These are phyloP conservation scores for Argynnis bischoffii DNA, from an alignment of 2,888 invertebrate genomes.

Conservation along the genomic window DNA sequence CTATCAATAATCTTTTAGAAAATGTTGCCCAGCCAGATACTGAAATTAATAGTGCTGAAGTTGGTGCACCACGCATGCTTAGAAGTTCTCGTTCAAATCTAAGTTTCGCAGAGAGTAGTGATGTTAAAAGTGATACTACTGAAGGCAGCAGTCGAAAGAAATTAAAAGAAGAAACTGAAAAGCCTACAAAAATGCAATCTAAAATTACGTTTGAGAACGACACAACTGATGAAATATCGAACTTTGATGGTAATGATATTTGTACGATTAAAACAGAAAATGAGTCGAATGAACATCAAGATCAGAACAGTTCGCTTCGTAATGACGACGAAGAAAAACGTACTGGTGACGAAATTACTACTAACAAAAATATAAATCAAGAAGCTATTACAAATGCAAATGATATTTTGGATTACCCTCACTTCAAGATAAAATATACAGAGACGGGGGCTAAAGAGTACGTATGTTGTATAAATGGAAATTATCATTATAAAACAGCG, in stretches of 20 bases:
- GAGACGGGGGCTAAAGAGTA: slow-evolving; percentile 65
- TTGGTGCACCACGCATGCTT: slow-evolving; percentile 47
- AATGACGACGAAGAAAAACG: slow-evolving; percentile 15
- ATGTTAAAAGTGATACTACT: slow-evolving; percentile 49
- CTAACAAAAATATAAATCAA: slow-evolving; percentile 6
- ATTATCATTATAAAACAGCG: slow-evolving; percentile 64
- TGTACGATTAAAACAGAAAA: slow-evolving; percentile 26
- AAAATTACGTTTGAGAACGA: slow-evolving; percentile 68
- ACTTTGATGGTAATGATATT: slow-evolving; percentile 22
- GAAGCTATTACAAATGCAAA: slow-evolving; percentile 16
- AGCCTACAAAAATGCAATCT: slow-evolving; percentile 49
- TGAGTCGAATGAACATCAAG: slow-evolving; percentile 17
- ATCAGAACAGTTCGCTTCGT: background rate
- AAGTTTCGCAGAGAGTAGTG: slow-evolving; percentile 47
- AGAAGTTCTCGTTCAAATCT: slow-evolving; percentile 56
- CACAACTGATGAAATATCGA: slow-evolving; percentile 47
- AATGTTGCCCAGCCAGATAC: slow-evolving; percentile 30
- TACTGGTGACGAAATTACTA: slow-evolving; percentile 4
- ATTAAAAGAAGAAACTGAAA: slow-evolving; percentile 20
- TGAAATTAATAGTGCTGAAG: slow-evolving; percentile 19
- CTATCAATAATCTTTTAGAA: slow-evolving; percentile 48
- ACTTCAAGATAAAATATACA: slow-evolving; percentile 62
- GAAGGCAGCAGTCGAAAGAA: slow-evolving; percentile 37
- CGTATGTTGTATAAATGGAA: slow-evolving; percentile 68
- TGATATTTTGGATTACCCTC: slow-evolving; percentile 53